Base-by-base conservation (phyloP, 2,797 vertebrate species). In the Pangasius mekongensis region DNA sequence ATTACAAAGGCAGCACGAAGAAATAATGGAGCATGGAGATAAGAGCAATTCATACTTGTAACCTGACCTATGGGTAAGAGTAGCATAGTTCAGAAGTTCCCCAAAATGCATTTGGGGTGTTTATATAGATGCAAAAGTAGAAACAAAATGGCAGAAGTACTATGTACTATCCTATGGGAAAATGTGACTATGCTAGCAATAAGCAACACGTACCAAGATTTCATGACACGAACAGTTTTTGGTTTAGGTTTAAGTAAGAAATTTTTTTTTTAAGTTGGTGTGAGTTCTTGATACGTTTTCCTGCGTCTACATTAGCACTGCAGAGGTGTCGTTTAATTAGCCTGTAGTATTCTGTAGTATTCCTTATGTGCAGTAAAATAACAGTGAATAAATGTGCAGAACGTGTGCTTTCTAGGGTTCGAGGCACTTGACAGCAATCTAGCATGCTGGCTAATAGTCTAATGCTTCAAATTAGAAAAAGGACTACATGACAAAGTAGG, bases 311-410 rank as follows among this genome's bases (percentile, higher is more conserved):
- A n/a, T 84, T 22, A 66, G 54, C 86, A 39, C 71, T 64, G 71
- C 14, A 20, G 73, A 47, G 62, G 36, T 82, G 47, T 43, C 13
- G 3, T 83, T 43, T 60, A 64, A 62, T 62, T 77, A 67, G 60
- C 30, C 47, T 58, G 66, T 30, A 30, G 47, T 78, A 49, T 85
- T 85, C 52, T 73, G 87, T 33, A 33, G 33, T 33, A 69, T 83
- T 71, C 74, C 64, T 71, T 36, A 47, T 52, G 78, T 82, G 33
- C 11, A 2, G 22, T 62, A 20, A 78, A 20, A 56, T 54, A 62
- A 43, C 36, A 36, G 64, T 52, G 76, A 81, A 81, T 47, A 88
- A 85, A 85, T 60, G 52, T 60, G 73, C 52, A 58, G 54, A 84
- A 43, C 58, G 22, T 10, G n/a, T 84, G 62, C 60, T 83, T 8